These are phyloP conservation scores for Hyalella azteca DNA, from an alignment of 2,888 invertebrate species.

Conservation along the genomic window DNA sequence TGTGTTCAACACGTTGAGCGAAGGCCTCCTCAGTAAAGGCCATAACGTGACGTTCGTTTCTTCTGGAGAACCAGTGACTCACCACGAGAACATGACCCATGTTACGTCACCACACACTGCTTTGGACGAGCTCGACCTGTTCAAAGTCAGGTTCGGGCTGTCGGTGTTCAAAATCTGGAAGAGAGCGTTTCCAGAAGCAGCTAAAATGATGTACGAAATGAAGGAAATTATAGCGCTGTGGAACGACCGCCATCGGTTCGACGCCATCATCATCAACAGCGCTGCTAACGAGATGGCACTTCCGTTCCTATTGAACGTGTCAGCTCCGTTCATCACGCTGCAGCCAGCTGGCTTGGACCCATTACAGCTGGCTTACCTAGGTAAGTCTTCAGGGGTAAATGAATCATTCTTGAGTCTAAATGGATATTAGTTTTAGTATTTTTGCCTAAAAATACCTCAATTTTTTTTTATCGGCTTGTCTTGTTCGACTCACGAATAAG, in stretches of 20 bases:
- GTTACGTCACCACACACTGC: conserved; percentile 43
- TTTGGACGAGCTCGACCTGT: conserved; percentile 49
- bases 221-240: conserved; percentile 46
- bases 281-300: conserved; percentile 56
- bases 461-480: too few relatives aligned
- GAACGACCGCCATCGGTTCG: conserved; percentile 41
- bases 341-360: conserved; percentile 49
- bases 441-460: too few relatives aligned
- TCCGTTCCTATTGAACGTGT: conserved; percentile 47
- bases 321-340: conserved; percentile 52
- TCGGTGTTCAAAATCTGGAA: conserved; percentile 44
- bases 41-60: conserved; percentile 48
- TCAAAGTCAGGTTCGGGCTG: conserved; percentile 40
- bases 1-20: conserved; percentile 41
- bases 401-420: too few relatives aligned
- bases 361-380: conserved; percentile 51
- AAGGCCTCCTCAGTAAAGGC: conserved; percentile 42
- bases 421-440: too few relatives aligned
- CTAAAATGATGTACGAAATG: conserved; percentile 42
- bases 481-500: too few relatives aligned
- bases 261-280: conserved; percentile 56
- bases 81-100: conserved; percentile 45
- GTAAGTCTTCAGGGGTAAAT: too few relatives aligned
- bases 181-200: conserved; percentile 46
- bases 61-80: conserved; percentile 42